Conservation (phyloP, 2,888 invertebrate genomes). For the Criorhina ranunculi region DNA sequence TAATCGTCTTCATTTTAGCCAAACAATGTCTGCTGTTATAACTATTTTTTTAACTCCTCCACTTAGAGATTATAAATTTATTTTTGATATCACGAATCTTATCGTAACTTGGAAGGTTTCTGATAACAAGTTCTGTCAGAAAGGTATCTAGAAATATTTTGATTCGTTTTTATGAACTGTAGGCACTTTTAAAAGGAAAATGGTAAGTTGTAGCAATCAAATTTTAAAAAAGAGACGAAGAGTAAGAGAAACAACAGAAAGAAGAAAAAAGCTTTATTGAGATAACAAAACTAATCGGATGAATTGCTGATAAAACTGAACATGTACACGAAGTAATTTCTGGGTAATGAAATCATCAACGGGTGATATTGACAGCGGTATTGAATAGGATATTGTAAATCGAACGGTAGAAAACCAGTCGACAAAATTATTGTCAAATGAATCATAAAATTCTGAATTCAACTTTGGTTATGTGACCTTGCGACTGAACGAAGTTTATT, state of each 20-base stretch:
- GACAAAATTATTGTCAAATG: conserved; percentile 18
- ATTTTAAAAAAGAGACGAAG: no score
- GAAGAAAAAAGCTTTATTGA: conserved; percentile 1
- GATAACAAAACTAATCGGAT: conserved; percentile 52
- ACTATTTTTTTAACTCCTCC: conserved; percentile 17
- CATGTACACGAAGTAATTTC: conserved; percentile 12
- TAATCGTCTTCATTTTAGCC: conserved; percentile 33
- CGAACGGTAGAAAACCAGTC: conserved; percentile 4
- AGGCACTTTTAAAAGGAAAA: conserved; percentile 7
- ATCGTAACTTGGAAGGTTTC: conserved; percentile 33
- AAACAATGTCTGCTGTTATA: conserved; percentile 29
- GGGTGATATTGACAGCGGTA: conserved; percentile 1
- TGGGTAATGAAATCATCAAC: conserved; percentile 51
- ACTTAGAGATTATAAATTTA: conserved; percentile 14
- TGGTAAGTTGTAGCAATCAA: conserved; percentile 8
- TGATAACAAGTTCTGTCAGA: conserved; percentile 32
- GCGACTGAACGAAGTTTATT: no score
- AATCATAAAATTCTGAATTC: conserved; percentile 38
- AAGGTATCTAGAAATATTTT: conserved; percentile 4
- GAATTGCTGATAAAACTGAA: conserved; percentile 38
- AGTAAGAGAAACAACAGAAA: not conserved
- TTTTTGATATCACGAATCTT: conserved; percentile 51
- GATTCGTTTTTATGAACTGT: not conserved
- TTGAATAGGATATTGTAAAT: not conserved
- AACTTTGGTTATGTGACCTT: no score